These are phyloP conservation scores for Trichomycterus rosablanca DNA, from an alignment of 2,113 vertebrate species.

Conservation along the genomic window DNA sequence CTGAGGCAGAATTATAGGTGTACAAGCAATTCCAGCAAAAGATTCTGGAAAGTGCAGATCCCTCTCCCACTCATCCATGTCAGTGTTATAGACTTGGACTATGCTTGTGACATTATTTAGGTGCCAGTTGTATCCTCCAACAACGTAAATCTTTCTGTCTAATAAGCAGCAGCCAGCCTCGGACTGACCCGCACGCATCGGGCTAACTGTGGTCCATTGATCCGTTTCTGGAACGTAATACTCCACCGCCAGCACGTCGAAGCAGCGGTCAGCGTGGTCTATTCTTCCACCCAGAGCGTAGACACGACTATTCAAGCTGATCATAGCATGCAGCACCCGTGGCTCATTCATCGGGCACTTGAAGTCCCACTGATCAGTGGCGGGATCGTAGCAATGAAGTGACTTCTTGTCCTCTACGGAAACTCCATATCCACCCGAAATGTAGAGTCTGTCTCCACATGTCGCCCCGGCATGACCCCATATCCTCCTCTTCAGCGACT, in stretches of 20 bases:
- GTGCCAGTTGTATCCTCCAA: conserved; percentile 97
- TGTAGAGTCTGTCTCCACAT: conserved; percentile 74
- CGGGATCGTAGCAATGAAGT: conserved; percentile 83
- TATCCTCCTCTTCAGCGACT: conserved; percentile 85
- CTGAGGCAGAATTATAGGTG: conserved; percentile 80
- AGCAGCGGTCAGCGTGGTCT: conserved; percentile 95
- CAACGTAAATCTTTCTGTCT: conserved; percentile 84
- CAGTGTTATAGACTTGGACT: conserved; percentile 93
- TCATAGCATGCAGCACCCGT: conserved; percentile 89
- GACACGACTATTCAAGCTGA: conserved; percentile 66
- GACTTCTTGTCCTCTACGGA: conserved; percentile 93
- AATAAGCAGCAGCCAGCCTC: conserved; percentile 90
- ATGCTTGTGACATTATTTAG: conserved; percentile 96
- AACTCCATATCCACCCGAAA: conserved; percentile 91
- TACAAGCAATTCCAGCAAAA: conserved; percentile 86
- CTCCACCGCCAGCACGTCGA: conserved; percentile 87
- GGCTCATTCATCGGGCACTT: conserved; percentile 90
- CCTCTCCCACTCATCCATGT: conserved; percentile 91
- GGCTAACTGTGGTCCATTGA: conserved; percentile 90
- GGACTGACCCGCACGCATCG: conserved; percentile 90
- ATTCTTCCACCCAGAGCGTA: conserved; percentile 90
- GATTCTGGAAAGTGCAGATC: conserved; percentile 96
- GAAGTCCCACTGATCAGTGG: conserved; percentile 82
- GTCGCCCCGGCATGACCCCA: conserved; percentile 91
- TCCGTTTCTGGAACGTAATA: conserved; percentile 85